Evolutionary conservation across 2,113 vertebrate species (phyloP).

Genomic region (Aegotheles bennettii): DNA sequence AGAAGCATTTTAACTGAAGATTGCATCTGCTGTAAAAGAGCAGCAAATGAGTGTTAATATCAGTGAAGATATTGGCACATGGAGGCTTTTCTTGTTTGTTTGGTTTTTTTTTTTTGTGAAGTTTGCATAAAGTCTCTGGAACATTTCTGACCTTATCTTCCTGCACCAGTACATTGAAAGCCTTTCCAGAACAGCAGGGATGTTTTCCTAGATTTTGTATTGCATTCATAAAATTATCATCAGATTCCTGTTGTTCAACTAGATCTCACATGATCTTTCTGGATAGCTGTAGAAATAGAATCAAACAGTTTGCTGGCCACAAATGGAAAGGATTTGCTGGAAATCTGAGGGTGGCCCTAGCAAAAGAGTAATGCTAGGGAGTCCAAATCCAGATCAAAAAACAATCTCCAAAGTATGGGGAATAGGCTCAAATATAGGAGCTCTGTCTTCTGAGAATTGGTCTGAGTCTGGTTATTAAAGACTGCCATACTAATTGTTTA

Average conservation of each 20-base stretch:
- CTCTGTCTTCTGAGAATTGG: constrained; percentile 32
- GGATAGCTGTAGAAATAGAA: not conserved
- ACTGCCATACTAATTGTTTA: constrained; percentile 39
- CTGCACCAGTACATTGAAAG: not conserved
- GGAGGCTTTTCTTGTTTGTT: not conserved
- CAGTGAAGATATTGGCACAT: not conserved
- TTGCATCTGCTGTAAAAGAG: not conserved
- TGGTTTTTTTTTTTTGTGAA: not conserved
- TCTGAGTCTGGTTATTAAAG: constrained; percentile 49
- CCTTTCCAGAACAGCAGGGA: not conserved
- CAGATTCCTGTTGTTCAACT: not conserved
- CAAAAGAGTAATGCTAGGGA: not conserved
- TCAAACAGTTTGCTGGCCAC: not conserved
- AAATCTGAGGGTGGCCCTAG: not conserved
- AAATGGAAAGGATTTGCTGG: not conserved
- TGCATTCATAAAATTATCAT: not conserved
- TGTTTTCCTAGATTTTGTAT: not conserved
- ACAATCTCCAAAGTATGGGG: constrained; percentile 20
- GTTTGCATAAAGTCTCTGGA: not conserved
- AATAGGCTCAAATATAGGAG: not conserved
- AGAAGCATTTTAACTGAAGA: not conserved
- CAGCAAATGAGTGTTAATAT: not conserved
- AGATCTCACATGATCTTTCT: not conserved
- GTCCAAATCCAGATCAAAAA: constrained; percentile 13
- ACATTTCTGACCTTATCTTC: not conserved